Base-by-base conservation (phyloP, 1,140 invertebrate species). In the Drosophila rhopaloa region DNA sequence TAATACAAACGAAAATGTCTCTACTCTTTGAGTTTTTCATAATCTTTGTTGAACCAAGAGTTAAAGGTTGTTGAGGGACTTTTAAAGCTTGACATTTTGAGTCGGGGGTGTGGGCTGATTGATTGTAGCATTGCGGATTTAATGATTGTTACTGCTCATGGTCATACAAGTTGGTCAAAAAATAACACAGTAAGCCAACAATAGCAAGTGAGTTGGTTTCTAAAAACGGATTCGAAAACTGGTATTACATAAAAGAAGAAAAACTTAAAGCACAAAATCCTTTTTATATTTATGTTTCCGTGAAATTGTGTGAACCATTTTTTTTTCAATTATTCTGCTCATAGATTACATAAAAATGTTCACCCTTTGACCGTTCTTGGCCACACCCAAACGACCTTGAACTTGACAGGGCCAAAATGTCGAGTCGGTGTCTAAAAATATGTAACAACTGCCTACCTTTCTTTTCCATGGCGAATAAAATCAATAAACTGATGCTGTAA, bases 331-430 rank as follows among this genome's bases (percentile, higher is more conserved):
- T 16, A 9, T 43, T 6, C 14, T 9, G 7, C 14, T 41, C 11
- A 35, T 54, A 13, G 24, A 60, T 19, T 19, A 56, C 19, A 9
- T 24, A 54, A 38, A 8, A 24, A 32, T 0, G 1, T 27, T 9
- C 13, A 32, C n/a, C 7, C 24, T 38, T 38, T 46, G 37, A 29
- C 58, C 11, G 47, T 62, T 38, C 4, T 2, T 24, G 8, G 62
- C 8, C 32, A 63, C 58, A 48, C 58, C 62, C 35, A 63, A 63
- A n/a, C 24, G 62, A 66, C 62, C 48, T 70, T 71, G 65, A 55
- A 43, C 65, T 68, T 44, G 27, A 14, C 35, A 13, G 37, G 32
- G 24, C 19, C 32, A 41, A 37, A 37, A 63, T 47, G 40, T 63
- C 59, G 13, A 29, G 35, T 19, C 40, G 10, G 14, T 32, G 38